Percentiles rank a stretch among this genome's conserved stretches.
These are phyloP conservation scores for Slavum lentiscoides DNA, from an alignment of 2,888 invertebrate genomes.

Conservation along the genomic window DNA sequence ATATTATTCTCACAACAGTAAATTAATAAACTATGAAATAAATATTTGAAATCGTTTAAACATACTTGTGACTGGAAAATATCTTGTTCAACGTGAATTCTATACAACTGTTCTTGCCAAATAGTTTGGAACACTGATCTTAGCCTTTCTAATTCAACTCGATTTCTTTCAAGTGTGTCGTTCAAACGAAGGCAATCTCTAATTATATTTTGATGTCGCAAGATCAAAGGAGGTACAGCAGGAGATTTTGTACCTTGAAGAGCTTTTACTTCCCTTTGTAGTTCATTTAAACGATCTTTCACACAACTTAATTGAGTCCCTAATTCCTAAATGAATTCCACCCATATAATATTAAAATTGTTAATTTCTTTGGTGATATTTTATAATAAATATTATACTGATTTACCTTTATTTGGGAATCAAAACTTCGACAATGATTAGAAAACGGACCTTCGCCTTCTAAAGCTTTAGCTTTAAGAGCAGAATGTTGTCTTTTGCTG, in stretches of 20 bases:
- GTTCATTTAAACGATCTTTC: slow-evolving; percentile 69
- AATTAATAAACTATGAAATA: background rate
- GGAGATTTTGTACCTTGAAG: slow-evolving; percentile 62
- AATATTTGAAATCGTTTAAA: background rate
- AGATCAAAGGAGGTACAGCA: slow-evolving; percentile 61
- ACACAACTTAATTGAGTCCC: slow-evolving; percentile 67
- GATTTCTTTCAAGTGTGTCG: slow-evolving; percentile 67
- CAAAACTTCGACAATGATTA: slow-evolving; percentile 65
- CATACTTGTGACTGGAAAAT: slow-evolving; percentile 65
- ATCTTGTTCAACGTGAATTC: slow-evolving; percentile 73
- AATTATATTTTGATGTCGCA: slow-evolving; percentile 57
- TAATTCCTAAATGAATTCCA: slow-evolving; percentile 62
- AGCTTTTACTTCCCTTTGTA: slow-evolving; percentile 72
- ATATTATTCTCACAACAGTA: background rate
- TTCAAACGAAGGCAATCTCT: slow-evolving; percentile 67
- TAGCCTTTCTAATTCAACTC: slow-evolving; percentile 67
- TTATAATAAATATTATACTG: background rate
- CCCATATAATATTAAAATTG: background rate
- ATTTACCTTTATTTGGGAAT: slow-evolving; percentile 58
- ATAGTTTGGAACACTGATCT: slow-evolving; percentile 67
- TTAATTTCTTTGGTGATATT: background rate
- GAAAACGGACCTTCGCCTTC: slow-evolving; percentile 67
- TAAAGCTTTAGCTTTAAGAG: slow-evolving; percentile 60
- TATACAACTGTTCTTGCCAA: slow-evolving; percentile 75
- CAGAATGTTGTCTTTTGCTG: slow-evolving; percentile 58